A percentile compares a stretch with the other conserved stretches of the same genome.
phyloP scores from a whole-genome alignment of 2,888 invertebrate species.

The Myopa testacea region DNA sequence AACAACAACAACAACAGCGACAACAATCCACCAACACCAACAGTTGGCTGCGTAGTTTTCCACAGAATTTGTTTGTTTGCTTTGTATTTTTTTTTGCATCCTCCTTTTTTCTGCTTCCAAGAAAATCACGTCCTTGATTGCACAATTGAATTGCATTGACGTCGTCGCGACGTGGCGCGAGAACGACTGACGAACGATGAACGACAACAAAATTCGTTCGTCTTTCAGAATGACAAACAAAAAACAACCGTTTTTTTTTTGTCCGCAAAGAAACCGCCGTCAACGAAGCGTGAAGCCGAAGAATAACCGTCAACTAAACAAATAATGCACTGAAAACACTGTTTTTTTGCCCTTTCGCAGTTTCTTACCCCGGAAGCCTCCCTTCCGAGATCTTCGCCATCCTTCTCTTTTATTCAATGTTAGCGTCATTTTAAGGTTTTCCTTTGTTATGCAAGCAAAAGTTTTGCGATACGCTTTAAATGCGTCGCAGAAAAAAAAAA shows the following conservation, averaged over 20 bases:
- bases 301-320: conserved; percentile 44
- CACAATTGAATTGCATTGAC: conserved; percentile 47
- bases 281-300: conserved; percentile 46
- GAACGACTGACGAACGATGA: conserved; percentile 9
- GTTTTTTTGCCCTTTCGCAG: conserved; percentile 12
- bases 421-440: conserved; percentile 18
- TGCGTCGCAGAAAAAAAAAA: conserved; percentile 14
- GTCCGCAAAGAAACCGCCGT: conserved; percentile 36
- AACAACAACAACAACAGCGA: too few species aligned
- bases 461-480: conserved; percentile 22
- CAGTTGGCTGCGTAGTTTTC: not conserved
- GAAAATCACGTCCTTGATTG: conserved; percentile 43
- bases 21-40: not conserved
- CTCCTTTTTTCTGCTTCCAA: not conserved
- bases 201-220: not conserved
- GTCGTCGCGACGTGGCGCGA: conserved; percentile 6
- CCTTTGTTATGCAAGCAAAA: conserved; percentile 5
- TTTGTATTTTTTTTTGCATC: conserved; percentile 16
- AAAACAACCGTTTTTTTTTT: not conserved
- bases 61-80: conserved; percentile 23
- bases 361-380: not conserved
- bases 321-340: conserved; percentile 28
- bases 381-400: not conserved
- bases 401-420: not conserved
- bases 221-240: not conserved